phyloP scores from a whole-genome alignment of 2,888 invertebrate species.

The Latrodectus elegans region DNA sequence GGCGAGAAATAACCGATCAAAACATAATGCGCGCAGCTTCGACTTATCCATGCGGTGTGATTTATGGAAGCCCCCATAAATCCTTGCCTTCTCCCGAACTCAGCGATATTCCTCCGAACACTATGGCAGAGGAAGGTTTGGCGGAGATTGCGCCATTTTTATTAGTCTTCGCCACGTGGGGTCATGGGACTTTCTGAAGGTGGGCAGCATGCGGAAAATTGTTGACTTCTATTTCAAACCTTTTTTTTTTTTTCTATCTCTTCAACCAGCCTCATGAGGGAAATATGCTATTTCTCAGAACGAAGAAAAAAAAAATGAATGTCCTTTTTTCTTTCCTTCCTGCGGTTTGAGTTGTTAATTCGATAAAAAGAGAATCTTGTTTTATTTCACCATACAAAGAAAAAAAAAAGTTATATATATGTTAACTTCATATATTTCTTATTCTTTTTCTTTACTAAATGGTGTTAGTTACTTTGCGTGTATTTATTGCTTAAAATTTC shows the following conservation, averaged over 20 bases:
- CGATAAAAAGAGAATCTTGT: too few relatives aligned
- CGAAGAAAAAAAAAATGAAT: background rate
- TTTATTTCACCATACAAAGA: too few relatives aligned
- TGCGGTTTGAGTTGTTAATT: too few relatives aligned
- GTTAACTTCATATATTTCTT: too few relatives aligned
- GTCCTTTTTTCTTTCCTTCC: too few relatives aligned
- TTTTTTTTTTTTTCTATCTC: background rate
- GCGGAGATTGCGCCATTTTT: slow-evolving; percentile 2
- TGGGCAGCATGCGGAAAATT: slow-evolving; percentile 3
- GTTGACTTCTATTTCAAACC: slow-evolving; percentile 1
- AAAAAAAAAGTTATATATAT: too few relatives aligned
- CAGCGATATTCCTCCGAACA: slow-evolving; percentile 1
- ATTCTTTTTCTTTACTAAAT: too few relatives aligned
- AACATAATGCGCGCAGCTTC: slow-evolving; percentile 25
- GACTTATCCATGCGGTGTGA: slow-evolving; percentile 31
- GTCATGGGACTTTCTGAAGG: background rate
- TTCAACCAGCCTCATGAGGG: background rate
- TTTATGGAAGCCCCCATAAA: slow-evolving; percentile 28
- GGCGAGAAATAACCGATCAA: slow-evolving; percentile 39
- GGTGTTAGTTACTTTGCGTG: too few relatives aligned
- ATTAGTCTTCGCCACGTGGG: slow-evolving; percentile 3
- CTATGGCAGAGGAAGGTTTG: background rate
- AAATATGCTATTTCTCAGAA: background rate
- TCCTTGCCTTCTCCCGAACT: slow-evolving; percentile 15
- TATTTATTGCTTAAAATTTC: too few relatives aligned